Evolutionary conservation across 2,888 invertebrate genomes (phyloP).

Genomic region (Melolontha melolontha): DNA sequence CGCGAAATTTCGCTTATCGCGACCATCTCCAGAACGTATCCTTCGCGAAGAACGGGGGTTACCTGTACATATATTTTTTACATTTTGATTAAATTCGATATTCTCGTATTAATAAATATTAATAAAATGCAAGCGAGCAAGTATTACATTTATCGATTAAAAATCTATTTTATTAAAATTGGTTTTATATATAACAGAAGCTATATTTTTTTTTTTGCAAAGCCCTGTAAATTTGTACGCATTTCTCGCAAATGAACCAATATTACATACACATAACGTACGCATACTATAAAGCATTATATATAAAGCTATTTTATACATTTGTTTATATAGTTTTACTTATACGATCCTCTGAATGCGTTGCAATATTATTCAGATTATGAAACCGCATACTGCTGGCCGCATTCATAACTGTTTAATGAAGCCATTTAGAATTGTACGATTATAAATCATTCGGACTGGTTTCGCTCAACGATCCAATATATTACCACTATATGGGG

Average conservation of each 20-base stretch:
- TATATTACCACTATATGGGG: slow-evolving; percentile 35
- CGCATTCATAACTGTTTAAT: slow-evolving; percentile 44
- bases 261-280: slow-evolving; percentile 8
- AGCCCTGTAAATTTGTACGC: too few species aligned
- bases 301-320: slow-evolving; percentile 36
- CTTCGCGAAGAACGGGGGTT: too few species aligned
- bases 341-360: slow-evolving; percentile 37
- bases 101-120: too few species aligned
- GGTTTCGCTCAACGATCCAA: slow-evolving; percentile 34
- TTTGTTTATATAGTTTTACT: slow-evolving; percentile 39
- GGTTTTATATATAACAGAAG: too few species aligned
- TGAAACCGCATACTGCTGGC: slow-evolving; percentile 44
- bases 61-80: too few species aligned
- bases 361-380: slow-evolving; percentile 41
- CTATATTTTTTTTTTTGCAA: too few species aligned
- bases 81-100: too few species aligned
- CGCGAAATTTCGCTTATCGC: too few species aligned
- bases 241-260: background rate
- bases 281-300: background rate
- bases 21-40: too few species aligned
- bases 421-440: slow-evolving; percentile 38
- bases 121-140: too few species aligned
- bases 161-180: too few species aligned
- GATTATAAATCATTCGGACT: slow-evolving; percentile 35
- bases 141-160: too few species aligned